Evolutionary conservation across 2,888 invertebrate genomes (phyloP), one percentile per base, ranked within the genome.

Genomic region (Drosophila bunnanda): DNA sequence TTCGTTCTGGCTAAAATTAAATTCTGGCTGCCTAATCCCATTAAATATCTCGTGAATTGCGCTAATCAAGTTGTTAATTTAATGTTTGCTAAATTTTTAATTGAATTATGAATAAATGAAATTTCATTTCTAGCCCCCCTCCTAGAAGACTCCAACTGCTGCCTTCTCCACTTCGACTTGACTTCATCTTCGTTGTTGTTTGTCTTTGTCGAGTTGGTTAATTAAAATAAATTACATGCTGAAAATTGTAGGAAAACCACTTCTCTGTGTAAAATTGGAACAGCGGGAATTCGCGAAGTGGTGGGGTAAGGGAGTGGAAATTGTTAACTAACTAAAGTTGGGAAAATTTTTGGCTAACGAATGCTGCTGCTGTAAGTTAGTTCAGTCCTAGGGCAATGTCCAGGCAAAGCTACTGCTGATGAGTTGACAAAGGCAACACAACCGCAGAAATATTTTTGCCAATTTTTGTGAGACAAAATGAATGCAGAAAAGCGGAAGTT

Each of bases 51-150:
- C 60, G 75, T 78, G 84, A 82, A 84, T 78, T 79, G 78, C 56
- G 73, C 75, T 83, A 83, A 82, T 82, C 77, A 82, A 79, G 71
- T 77, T 58, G 79, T 83, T 80, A 81, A 83, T 82, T 82, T 76
- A 75, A 79, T 83, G 81, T 79, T 83, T 78, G 76, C 76, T 79
- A 78, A 73, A 78, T 77, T 84, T 79, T 71, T 73, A 82, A 82
- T 82, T 84, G 69, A 78, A 78, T 82, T 80, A 80, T 72, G 71
- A 72, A 78, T 66, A 81, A 78, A 78, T 61, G 74, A 66, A 67
- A 74, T 61, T 76, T 61, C 68, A 66, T 36, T 58, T 53, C 57
- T 17, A 39, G 32, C 10, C 25, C 38, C 22, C 36, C 48, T 55
- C 41, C n/a, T n/a, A n/a, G n/a, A n/a, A n/a, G n/a, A n/a, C n/a